Evolutionary conservation across 1,140 invertebrate genomes (phyloP).

Genomic region (Heliconius congener): DNA sequence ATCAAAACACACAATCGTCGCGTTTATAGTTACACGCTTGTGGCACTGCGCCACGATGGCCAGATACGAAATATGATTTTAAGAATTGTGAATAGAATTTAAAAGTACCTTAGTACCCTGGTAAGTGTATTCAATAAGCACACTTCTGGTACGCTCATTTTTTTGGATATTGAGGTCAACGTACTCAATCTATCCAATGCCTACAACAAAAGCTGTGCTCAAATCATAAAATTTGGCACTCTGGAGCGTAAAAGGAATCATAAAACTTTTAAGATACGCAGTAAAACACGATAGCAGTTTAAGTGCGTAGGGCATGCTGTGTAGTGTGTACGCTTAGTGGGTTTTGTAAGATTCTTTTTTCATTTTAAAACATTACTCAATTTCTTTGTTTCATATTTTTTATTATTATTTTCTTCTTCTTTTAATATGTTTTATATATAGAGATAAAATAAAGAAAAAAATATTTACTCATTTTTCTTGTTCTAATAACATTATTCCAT

Average conservation of each 20-base stretch:
- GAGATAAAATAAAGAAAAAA: no score
- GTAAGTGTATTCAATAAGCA: not conserved
- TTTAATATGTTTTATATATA: not conserved
- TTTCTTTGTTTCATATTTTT: not conserved
- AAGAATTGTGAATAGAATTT: not conserved
- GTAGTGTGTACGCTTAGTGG: conserved; percentile 9
- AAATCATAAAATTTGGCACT: conserved; percentile 49
- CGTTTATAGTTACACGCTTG: no score
- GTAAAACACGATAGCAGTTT: conserved; percentile 46
- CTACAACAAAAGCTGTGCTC: conserved; percentile 16
- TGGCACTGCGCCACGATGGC: no score
- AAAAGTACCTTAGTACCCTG: not conserved
- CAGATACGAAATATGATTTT: not conserved
- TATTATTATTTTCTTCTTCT: not conserved
- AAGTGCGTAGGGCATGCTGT: conserved; percentile 32
- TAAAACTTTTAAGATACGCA: conserved; percentile 49
- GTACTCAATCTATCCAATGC: not conserved
- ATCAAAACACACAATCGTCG: no score
- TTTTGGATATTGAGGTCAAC: not conserved
- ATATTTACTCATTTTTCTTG: no score
- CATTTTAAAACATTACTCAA: not conserved
- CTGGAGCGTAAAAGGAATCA: conserved; percentile 48
- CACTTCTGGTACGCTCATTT: not conserved
- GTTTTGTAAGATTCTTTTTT: not conserved
- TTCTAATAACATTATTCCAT: no score